Evolutionary conservation across 2,113 vertebrate genomes (phyloP).

Genomic region (Cebidichthys violaceus): DNA sequence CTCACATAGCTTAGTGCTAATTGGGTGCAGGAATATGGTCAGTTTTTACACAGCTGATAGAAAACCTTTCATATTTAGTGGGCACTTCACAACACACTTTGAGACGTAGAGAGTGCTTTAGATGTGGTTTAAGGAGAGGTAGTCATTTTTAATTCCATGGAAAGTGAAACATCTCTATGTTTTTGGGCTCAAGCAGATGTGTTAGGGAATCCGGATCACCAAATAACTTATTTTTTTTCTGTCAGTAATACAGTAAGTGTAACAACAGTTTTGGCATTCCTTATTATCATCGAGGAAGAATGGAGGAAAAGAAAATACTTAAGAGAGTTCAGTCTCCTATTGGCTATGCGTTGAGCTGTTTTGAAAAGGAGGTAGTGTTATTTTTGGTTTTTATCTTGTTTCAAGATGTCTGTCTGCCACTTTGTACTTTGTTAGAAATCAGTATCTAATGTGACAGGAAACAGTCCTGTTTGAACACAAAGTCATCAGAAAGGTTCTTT

Average conservation of each 20-base stretch:
- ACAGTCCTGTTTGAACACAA: conserved; percentile 69
- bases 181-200: conserved; percentile 76
- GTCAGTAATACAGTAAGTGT: conserved; percentile 68
- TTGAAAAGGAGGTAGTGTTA: conserved; percentile 87
- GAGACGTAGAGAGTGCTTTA: conserved; percentile 70
- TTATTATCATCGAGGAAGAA: conserved; percentile 74
- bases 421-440: conserved; percentile 74
- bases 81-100: conserved; percentile 75
- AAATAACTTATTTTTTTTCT: conserved; percentile 43
- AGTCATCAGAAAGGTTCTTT: conserved; percentile 66
- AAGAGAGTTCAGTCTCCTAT: conserved; percentile 75
- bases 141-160: conserved; percentile 78
- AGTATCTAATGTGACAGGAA: conserved; percentile 69
- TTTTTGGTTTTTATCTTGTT: conserved; percentile 84
- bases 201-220: conserved; percentile 71
- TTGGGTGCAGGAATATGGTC: conserved; percentile 74
- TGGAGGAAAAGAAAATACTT: conserved; percentile 59
- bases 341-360: conserved; percentile 80
- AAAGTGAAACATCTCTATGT: conserved; percentile 73
- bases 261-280: conserved; percentile 81
- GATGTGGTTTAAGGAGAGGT: conserved; percentile 83
- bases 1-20: conserved; percentile 76
- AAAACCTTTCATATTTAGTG: conserved; percentile 71
- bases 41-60: conserved; percentile 70
- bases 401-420: conserved; percentile 78